Evolutionary conservation across 2,797 vertebrate species (phyloP).

Genomic region (Gymnoscopelus braueri): DNA sequence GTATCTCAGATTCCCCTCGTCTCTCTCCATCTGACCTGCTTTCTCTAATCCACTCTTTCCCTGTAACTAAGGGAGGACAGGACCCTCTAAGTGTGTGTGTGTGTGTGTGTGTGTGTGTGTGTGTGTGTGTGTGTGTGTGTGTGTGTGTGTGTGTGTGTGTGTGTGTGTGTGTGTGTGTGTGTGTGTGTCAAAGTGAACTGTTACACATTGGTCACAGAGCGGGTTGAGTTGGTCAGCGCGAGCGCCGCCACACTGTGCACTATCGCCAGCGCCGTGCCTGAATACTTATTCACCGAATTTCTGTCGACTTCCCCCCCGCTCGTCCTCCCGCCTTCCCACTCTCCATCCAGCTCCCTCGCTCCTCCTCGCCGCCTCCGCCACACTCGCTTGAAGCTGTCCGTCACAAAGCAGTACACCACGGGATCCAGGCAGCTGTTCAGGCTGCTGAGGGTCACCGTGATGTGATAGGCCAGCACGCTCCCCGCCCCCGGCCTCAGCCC

Average conservation of each 20-base stretch:
- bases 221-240: slow-evolving; percentile 51
- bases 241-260: slow-evolving; percentile 65
- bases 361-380: slow-evolving; percentile 63
- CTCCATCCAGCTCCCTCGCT: slow-evolving; percentile 35
- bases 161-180: no score
- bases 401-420: slow-evolving; percentile 96
- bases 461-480: slow-evolving; percentile 86
- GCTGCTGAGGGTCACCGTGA: slow-evolving; percentile 93
- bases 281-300: slow-evolving; percentile 49
- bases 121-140: no score
- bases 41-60: no score
- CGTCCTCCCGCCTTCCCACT: slow-evolving; percentile 37
- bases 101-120: no score
- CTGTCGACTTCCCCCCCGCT: slow-evolving; percentile 50
- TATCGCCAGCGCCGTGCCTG: slow-evolving; percentile 65
- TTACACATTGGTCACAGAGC: slow-evolving; percentile 27
- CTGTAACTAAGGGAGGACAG: no score
- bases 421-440: slow-evolving; percentile 97
- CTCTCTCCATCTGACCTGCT: no score
- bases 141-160: no score
- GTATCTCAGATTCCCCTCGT: no score
- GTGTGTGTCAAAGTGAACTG: slow-evolving; percentile 17
- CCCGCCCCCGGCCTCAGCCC: slow-evolving; percentile 53
- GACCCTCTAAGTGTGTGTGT: no score
- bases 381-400: slow-evolving; percentile 89